A percentile compares a stretch with the other conserved stretches of the same genome.
Conservation (phyloP, 2,888 invertebrate species). For the Macaria liturata region DNA sequence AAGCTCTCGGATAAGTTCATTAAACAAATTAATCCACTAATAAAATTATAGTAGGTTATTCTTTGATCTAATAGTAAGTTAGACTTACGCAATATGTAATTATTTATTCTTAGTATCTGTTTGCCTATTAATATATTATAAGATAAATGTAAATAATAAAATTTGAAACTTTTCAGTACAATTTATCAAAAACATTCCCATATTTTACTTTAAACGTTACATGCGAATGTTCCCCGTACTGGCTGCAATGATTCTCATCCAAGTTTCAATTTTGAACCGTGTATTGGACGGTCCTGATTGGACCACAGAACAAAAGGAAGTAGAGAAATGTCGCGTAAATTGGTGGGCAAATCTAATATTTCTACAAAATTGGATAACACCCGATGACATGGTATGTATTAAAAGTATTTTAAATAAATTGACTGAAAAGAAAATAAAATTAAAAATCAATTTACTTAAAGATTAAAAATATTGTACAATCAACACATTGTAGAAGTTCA, state of each 20-base stretch:
- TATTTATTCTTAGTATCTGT: no score
- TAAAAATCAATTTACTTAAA: no score
- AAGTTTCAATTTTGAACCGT: conserved; percentile 54
- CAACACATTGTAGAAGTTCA: no score
- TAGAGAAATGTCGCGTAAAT: conserved; percentile 49
- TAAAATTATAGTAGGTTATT: no score
- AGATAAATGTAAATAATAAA: no score
- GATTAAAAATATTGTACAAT: no score
- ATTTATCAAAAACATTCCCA: conserved; percentile 55
- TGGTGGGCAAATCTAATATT: conserved; percentile 66
- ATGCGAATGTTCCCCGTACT: conserved; percentile 62
- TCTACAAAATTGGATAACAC: conserved; percentile 57
- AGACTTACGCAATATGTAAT: no score
- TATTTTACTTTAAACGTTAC: conserved; percentile 63
- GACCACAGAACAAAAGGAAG: conserved; percentile 32
- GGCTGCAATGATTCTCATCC: conserved; percentile 52
- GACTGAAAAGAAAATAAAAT: no score
- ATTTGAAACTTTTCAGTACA: conserved; percentile 45
- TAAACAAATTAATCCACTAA: no score
- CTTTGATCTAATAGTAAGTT: no score
- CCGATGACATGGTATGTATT: conserved; percentile 43
- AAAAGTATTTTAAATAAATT: neutral
- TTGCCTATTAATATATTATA: no score
- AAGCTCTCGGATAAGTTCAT: no score
- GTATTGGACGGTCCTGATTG: conserved; percentile 60